These are phyloP conservation scores for Adelognathus sp. DNA, from an alignment of 2,888 invertebrate species.

Conservation along the genomic window DNA sequence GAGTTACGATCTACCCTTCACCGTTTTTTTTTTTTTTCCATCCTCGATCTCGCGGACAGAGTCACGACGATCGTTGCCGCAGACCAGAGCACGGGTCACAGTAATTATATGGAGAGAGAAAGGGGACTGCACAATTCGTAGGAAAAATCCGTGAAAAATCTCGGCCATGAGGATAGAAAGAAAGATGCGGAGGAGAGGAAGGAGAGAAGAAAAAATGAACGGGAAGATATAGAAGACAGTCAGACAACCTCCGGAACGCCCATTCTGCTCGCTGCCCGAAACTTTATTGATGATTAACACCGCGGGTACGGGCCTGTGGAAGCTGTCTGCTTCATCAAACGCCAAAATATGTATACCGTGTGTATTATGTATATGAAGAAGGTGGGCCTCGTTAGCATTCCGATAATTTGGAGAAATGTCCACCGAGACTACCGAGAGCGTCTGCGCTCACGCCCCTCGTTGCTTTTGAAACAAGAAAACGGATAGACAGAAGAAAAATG, in stretches of 20 bases:
- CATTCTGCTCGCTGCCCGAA: conserved; percentile 49
- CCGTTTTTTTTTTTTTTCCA: conserved; percentile 46
- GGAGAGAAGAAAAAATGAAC: conserved; percentile 9
- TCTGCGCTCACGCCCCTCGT: neutral
- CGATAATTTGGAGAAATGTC: conserved; percentile 52
- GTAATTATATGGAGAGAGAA: conserved; percentile 64
- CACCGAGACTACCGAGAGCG: conserved; percentile 12
- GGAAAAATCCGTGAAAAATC: conserved; percentile 40
- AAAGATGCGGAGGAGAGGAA: neutral
- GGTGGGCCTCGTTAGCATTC: conserved; percentile 54
- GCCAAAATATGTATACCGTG: neutral
- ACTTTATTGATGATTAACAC: conserved; percentile 57
- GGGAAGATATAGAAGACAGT: conserved; percentile 31
- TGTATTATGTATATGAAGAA: conserved; percentile 41
- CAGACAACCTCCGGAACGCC: conserved; percentile 54
- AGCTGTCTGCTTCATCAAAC: conserved; percentile 9
- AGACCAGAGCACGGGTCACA: conserved; percentile 53
- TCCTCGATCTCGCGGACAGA: neutral
- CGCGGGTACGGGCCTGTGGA: neutral
- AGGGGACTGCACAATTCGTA: neutral
- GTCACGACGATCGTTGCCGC: conserved; percentile 49
- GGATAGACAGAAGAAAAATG: conserved; percentile 6
- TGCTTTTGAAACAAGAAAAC: neutral
- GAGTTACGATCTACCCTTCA: conserved; percentile 71
- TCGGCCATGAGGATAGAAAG: conserved; percentile 5